Evolutionary conservation across 2,888 invertebrate species (phyloP), one percentile per base, ranked within the genome.

Genomic region (Coleophora deauratella): DNA sequence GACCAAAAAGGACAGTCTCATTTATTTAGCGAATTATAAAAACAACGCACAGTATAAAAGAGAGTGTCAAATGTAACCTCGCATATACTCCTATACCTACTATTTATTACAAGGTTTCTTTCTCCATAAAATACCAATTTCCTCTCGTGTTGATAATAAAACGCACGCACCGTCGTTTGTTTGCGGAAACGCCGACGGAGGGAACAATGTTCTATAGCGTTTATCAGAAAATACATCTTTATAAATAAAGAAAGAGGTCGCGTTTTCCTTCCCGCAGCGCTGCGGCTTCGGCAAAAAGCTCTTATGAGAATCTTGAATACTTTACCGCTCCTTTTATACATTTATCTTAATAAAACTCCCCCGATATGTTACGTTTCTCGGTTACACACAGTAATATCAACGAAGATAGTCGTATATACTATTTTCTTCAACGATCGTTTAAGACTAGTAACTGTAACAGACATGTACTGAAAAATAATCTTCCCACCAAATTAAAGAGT

Each of bases 381-480:
- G 6, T 21, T 21, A 21, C 21, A n/a, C n/a, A n/a, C n/a, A n/a
- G n/a, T n/a, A n/a, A n/a, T n/a, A n/a, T n/a, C n/a, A n/a, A n/a
- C n/a, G 21, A 21, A 21, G 21, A 21, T n/a, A n/a, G n/a, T n/a
- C n/a, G n/a, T n/a, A n/a, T n/a, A n/a, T n/a, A n/a, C n/a, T n/a
- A n/a, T 6, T 21, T 21, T 21, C 3, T 21, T 21, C 6, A 3
- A 11, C 33, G 1, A 12, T 33, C 11, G 11, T 33, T 11, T n/a
- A 11, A 37, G 14, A 30, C 12, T 14, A 28, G 30, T 35, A 13
- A 10, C n/a, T n/a, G n/a, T n/a, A n/a, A n/a, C n/a, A n/a, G n/a
- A 37, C 14, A 32, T 40, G 41, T 30, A 15, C 35, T 47, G 50
- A 52, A 53, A 58, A 59, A 54, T 54, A 47, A 54, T 56, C 49